phyloP scores from a whole-genome alignment of 2,888 invertebrate genomes.

The Aspidiotus rigidus region DNA sequence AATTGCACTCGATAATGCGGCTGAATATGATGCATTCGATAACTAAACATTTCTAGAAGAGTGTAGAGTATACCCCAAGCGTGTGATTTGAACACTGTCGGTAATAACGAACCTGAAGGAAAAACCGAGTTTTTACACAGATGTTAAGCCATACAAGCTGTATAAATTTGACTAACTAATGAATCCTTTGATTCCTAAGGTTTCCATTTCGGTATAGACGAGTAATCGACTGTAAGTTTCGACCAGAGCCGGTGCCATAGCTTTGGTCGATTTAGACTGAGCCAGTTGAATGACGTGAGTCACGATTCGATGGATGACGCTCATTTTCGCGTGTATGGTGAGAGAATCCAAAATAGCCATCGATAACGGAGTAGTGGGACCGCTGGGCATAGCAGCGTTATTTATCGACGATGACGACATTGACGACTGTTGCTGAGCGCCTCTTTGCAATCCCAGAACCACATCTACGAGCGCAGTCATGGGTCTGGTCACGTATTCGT shows the following conservation, averaged over 20 bases:
- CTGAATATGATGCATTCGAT: slow-evolving; percentile 90
- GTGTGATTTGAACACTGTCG: slow-evolving; percentile 82
- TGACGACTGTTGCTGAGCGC: slow-evolving; percentile 47
- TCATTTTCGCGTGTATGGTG: slow-evolving; percentile 89
- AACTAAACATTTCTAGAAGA: slow-evolving; percentile 91
- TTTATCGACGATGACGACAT: slow-evolving; percentile 43
- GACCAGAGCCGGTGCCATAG: slow-evolving; percentile 81
- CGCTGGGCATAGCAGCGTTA: slow-evolving; percentile 45
- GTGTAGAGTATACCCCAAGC: slow-evolving; percentile 95
- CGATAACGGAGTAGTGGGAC: slow-evolving; percentile 77
- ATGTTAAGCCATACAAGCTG: neutral
- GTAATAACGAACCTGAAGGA: slow-evolving; percentile 66
- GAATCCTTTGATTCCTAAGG: slow-evolving; percentile 91
- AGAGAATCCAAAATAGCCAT: slow-evolving; percentile 88
- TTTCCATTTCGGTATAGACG: slow-evolving; percentile 94
- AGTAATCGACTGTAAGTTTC: slow-evolving; percentile 89
- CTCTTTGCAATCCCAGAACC: slow-evolving; percentile 52
- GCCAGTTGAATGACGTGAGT: slow-evolving; percentile 84
- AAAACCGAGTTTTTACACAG: neutral
- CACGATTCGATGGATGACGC: slow-evolving; percentile 71
- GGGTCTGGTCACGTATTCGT: slow-evolving; percentile 80
- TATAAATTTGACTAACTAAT: slow-evolving; percentile 56
- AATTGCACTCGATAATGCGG: slow-evolving; percentile 90
- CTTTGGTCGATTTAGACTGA: slow-evolving; percentile 72
- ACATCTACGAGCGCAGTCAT: slow-evolving; percentile 88